These are phyloP conservation scores for human (Homo sapiens) DNA, from an alignment of 2,113 vertebrate species.

Conservation along the genomic window DNA sequence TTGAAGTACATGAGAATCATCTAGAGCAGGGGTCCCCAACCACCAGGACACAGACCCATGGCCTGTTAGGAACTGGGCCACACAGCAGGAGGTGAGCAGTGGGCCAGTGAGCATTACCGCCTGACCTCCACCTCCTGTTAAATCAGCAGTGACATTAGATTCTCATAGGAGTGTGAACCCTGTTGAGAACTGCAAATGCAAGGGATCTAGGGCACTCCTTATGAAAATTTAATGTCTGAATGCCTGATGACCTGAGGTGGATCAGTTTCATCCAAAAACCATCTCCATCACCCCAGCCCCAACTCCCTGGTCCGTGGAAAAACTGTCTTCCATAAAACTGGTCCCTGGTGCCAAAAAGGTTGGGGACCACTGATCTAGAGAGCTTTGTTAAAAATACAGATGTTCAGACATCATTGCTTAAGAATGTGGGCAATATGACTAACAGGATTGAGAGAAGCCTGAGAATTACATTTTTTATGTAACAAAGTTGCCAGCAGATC, in stretches of 20 bases:
- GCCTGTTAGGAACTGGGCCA: neutral
- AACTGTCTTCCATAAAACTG: neutral
- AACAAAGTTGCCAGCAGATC: neutral
- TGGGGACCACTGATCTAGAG: neutral
- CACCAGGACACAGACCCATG: neutral
- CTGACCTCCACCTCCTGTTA: neutral
- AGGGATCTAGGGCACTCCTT: neutral
- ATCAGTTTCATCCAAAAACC: too few species aligned
- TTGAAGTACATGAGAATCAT: neutral
- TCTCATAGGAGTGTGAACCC: neutral
- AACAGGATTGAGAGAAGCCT: neutral
- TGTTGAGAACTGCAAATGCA: neutral
- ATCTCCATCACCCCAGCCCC: too few species aligned
- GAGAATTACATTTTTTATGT: neutral
- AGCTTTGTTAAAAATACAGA: slow-evolving; percentile 10
- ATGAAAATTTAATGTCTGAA: neutral
- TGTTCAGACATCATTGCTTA: neutral
- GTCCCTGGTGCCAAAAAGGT: neutral
- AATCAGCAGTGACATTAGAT: neutral
- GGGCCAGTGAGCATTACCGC: neutral
- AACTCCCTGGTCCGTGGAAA: neutral
- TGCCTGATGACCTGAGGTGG: neutral
- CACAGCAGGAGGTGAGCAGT: neutral
- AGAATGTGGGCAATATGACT: neutral
- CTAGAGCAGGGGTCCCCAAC: neutral